Conservation (phyloP, 2,888 invertebrate genomes). For the Polydrusus pterygomalis region DNA sequence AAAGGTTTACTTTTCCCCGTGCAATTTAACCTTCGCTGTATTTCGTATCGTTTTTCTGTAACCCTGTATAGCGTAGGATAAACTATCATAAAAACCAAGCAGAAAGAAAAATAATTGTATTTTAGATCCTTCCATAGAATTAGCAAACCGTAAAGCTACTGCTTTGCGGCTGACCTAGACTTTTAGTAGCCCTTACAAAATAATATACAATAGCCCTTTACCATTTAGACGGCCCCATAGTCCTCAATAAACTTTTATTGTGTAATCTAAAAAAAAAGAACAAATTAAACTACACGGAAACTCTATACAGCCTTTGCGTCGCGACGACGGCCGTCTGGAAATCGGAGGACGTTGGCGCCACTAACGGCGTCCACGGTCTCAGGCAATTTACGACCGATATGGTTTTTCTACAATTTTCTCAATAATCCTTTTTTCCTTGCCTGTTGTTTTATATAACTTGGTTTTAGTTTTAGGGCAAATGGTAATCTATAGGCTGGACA, state of each 20-base stretch:
- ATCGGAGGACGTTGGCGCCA: constrained; percentile 60
- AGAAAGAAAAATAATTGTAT: constrained; percentile 10
- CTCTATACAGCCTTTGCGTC: constrained; percentile 59
- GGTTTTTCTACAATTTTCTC: constrained; percentile 49
- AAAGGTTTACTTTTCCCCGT: too few relatives aligned
- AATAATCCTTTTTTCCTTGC: constrained; percentile 29
- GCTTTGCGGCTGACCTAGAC: constrained; percentile 26
- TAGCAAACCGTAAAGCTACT: background rate
- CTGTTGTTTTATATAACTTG: constrained; percentile 8
- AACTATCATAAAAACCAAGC: background rate
- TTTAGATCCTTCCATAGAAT: background rate
- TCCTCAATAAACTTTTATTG: constrained; percentile 50
- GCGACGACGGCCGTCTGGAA: constrained; percentile 67
- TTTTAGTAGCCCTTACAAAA: constrained; percentile 9
- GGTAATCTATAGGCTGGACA: background rate
- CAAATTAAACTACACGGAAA: constrained; percentile 48
- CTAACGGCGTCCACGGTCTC: constrained; percentile 58
- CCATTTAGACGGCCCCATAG: constrained; percentile 39
- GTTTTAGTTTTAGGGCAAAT: constrained; percentile 4
- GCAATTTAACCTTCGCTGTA: too few relatives aligned
- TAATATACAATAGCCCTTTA: constrained; percentile 25
- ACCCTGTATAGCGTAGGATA: background rate
- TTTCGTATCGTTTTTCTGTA: too few relatives aligned
- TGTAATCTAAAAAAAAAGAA: constrained; percentile 41
- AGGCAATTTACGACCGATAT: constrained; percentile 58